Evolutionary conservation across 2,888 invertebrate species (phyloP), one percentile per base, ranked within the genome.

Genomic region (Harpagoxenus sublaevis): DNA sequence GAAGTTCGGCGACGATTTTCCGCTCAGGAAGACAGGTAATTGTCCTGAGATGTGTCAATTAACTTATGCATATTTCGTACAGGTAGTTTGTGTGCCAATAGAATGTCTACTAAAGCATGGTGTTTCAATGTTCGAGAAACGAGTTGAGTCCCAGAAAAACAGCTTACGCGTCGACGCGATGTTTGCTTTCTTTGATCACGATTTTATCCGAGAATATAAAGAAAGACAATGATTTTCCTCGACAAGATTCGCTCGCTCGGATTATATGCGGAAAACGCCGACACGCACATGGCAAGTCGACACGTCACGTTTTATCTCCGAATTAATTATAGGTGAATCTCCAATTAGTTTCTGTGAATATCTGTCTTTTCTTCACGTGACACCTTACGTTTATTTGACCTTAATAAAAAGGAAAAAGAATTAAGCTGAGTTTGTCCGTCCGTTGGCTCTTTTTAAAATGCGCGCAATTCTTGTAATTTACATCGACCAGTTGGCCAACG

Each of bases 1-100:
- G 93, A 96, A 96, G 89, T 96, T 97, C 90, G 97, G 97, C 88
- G 97, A 97, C 86, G 99, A 99, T 96, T 99, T 98, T 95, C 99
- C 99, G 74, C 96, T 99, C 65, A 95, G 99, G 92, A 99, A 99
- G 96, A 99, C 99, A 96, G 99, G 99, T 99, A 95, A 95, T 96
- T 88, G 81, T 57, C 63, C 63, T 51, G 63, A 39, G 28, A 31
- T 53, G 5, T 83, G 77, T 83, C 77, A 77, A 65, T 79, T 84
- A 87, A 88, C 68, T 42, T 28, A 66, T 86, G 88, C 87, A 84
- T 86, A 87, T 66, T 87, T 86, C 77, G 84, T 89, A 85, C 85
- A 85, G 78, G 71, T 89, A 90, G 90, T 86, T 79, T 88, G 92
- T 92, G 92, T 92, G 92, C 87, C 91, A 90, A 91, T 91, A 93